phyloP scores from a whole-genome alignment of 2,113 vertebrate genomes.

The Gavialis gangeticus region DNA sequence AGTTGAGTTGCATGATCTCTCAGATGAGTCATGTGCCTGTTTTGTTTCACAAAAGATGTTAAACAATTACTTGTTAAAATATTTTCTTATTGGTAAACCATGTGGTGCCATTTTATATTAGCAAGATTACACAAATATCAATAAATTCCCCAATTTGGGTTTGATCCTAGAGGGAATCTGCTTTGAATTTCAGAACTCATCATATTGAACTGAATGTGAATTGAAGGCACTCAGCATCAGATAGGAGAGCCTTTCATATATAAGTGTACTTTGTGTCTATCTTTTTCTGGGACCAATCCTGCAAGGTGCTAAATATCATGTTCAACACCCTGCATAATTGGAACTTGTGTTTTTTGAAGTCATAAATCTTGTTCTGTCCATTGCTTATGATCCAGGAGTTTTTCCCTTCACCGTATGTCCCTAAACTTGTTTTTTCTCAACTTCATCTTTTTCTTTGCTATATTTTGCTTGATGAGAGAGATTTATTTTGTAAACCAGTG shows the following conservation, averaged over 20 bases:
- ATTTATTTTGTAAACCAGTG: not conserved
- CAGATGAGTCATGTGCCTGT: too few relatives aligned
- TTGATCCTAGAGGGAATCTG: not conserved
- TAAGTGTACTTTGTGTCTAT: not conserved
- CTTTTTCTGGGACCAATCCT: not conserved
- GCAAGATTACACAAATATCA: not conserved
- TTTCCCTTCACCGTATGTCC: not conserved
- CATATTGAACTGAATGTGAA: not conserved
- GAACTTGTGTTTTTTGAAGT: not conserved
- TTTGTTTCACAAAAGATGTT: too few relatives aligned
- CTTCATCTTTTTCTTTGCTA: not conserved
- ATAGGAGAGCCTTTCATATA: not conserved
- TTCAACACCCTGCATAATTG: not conserved
- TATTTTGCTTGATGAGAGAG: not conserved
- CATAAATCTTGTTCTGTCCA: not conserved
- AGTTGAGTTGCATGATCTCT: not conserved
- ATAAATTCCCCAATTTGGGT: not conserved
- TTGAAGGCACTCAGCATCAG: not conserved
- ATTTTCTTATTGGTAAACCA: not conserved
- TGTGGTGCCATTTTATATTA: not conserved
- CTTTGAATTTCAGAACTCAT: not conserved
- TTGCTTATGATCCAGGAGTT: not conserved
- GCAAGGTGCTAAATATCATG: not conserved
- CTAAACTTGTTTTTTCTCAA: not conserved
- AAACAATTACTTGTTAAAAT: not conserved